These are phyloP conservation scores for Ophion slaviceki DNA, from an alignment of 2,888 invertebrate genomes.

Conservation along the genomic window DNA sequence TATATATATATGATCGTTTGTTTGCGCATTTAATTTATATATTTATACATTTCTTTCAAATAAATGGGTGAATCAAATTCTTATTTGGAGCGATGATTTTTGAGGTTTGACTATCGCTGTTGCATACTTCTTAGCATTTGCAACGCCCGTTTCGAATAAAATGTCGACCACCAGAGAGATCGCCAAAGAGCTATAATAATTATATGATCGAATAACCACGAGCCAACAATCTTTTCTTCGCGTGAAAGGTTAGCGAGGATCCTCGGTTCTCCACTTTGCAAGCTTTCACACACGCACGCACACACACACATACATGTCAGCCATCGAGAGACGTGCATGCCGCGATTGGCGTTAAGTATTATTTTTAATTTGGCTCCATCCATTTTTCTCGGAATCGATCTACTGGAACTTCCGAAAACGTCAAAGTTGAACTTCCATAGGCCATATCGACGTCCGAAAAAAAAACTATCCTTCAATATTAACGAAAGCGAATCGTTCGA, in stretches of 20 bases:
- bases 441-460: background rate
- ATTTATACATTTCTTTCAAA: no score
- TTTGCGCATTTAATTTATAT: no score
- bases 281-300: background rate
- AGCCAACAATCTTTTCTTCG: conserved; percentile 39
- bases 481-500: background rate
- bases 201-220: conserved; percentile 29
- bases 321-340: background rate
- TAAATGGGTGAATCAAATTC: no score
- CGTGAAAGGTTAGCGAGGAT: conserved; percentile 58
- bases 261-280: conserved; percentile 2
- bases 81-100: no score
- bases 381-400: background rate
- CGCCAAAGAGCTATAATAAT: conserved; percentile 37
- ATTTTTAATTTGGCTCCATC: no score
- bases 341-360: background rate
- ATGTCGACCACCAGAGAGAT: conserved; percentile 33
- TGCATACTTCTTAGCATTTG: background rate
- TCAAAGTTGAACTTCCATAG: background rate
- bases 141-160: background rate
- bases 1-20: no score
- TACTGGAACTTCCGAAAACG: background rate
- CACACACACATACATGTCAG: background rate
- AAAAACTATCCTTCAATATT: background rate
- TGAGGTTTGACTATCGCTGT: no score